Conservation (phyloP, 2,797 vertebrate species). For the Sylvilagus floridanus region DNA sequence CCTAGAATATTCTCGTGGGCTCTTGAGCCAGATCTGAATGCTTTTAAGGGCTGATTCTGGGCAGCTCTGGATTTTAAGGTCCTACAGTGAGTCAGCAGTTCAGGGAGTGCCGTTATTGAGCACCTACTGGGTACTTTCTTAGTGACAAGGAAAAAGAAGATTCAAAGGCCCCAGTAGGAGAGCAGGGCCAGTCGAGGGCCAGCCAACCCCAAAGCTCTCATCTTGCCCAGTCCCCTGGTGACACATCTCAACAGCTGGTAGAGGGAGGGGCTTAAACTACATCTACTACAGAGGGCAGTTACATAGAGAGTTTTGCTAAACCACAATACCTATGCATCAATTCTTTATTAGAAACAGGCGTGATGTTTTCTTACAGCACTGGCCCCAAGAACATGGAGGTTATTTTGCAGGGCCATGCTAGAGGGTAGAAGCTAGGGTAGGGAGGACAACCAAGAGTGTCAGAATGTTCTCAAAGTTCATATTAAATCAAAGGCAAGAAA, state of each 20-base stretch:
- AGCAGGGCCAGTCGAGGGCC: not conserved
- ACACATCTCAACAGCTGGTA: not conserved
- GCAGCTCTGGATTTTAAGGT: not conserved
- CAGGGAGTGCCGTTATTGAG: not conserved
- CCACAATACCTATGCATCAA: not conserved
- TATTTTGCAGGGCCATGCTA: not conserved
- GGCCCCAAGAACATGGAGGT: not conserved
- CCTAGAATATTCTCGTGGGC: too few species aligned
- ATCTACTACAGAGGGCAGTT: not conserved
- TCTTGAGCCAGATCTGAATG: too few species aligned
- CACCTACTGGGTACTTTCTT: not conserved
- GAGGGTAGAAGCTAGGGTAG: not conserved
- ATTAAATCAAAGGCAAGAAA: not conserved
- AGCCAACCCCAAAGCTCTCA: not conserved
- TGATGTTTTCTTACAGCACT: not conserved
- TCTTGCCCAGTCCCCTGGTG: not conserved
- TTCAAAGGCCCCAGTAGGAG: not conserved
- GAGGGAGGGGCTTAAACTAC: not conserved
- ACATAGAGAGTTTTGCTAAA: conserved; percentile 4
- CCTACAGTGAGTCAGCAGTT: conserved; percentile 21
- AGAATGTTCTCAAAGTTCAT: not conserved
- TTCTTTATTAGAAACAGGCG: not conserved
- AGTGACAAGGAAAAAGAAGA: not conserved
- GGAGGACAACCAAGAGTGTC: not conserved
- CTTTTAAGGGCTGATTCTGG: too few species aligned